These are phyloP conservation scores for Nomada goodeniana DNA, from an alignment of 2,888 invertebrate species.

Conservation along the genomic window DNA sequence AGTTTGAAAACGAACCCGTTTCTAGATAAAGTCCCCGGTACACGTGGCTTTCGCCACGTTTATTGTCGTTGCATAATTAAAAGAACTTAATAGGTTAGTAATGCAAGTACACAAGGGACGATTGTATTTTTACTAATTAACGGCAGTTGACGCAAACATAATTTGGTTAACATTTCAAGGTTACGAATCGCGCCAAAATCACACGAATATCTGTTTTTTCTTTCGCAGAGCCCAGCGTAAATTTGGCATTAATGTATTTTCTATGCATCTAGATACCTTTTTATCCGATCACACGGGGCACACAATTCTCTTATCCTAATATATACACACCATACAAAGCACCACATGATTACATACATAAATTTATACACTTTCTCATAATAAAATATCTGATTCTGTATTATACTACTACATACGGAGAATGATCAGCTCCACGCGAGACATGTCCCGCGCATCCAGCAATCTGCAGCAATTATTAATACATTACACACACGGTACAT, in stretches of 20 bases:
- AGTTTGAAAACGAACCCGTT: conserved; percentile 12
- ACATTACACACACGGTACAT: conserved; percentile 65
- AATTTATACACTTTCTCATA: conserved; percentile 77
- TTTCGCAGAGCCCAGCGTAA: conserved; percentile 43
- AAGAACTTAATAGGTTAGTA: conserved; percentile 26
- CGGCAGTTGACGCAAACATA: conserved; percentile 12
- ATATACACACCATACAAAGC: conserved; percentile 75
- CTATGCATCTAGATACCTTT: conserved; percentile 59
- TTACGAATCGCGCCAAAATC: conserved; percentile 35
- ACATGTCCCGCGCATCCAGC: conserved; percentile 72
- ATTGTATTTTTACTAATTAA: neutral
- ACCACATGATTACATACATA: conserved; percentile 72
- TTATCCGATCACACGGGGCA: conserved; percentile 59
- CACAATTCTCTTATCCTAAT: conserved; percentile 61
- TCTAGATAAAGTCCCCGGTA: neutral
- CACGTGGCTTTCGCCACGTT: neutral
- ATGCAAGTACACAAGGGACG: neutral
- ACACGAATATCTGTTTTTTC: conserved; percentile 33
- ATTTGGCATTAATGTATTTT: conserved; percentile 55
- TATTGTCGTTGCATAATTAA: conserved; percentile 51
- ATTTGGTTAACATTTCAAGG: conserved; percentile 41
- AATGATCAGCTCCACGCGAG: conserved; percentile 68
- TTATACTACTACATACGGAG: conserved; percentile 76
- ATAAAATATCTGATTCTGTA: conserved; percentile 81
- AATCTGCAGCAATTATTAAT: conserved; percentile 53